Evolutionary conservation across 2,888 invertebrate genomes (phyloP).

Genomic region (Ophraella communa): DNA sequence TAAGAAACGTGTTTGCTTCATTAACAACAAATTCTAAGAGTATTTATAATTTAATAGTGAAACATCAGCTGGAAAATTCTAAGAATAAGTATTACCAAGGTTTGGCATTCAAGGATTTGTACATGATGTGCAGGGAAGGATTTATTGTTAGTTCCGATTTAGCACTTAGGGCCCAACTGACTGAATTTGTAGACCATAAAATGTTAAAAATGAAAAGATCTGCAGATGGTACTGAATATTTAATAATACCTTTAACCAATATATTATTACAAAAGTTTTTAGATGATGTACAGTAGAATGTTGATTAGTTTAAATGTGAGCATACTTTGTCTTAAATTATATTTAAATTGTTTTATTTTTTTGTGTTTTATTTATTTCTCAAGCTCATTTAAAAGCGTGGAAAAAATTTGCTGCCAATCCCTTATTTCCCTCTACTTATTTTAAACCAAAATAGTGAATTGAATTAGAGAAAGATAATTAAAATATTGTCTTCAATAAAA

Average conservation of each 20-base stretch:
- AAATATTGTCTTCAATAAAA: neutral
- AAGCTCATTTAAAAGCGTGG: too few relatives aligned
- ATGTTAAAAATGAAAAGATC: slow-evolving; percentile 82
- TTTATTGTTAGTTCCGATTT: slow-evolving; percentile 94
- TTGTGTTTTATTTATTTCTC: too few relatives aligned
- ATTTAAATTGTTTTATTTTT: too few relatives aligned
- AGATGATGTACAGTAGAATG: slow-evolving; percentile 59
- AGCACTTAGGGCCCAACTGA: slow-evolving; percentile 88
- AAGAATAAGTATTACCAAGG: slow-evolving; percentile 79
- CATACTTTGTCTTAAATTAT: too few relatives aligned
- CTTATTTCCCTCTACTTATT: too few relatives aligned
- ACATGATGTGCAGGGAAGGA: slow-evolving; percentile 82
- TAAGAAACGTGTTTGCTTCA: slow-evolving; percentile 89
- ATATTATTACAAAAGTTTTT: slow-evolving; percentile 78
- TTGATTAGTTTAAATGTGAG: neutral
- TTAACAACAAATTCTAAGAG: slow-evolving; percentile 87
- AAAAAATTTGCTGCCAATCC: too few relatives aligned
- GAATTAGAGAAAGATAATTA: neutral
- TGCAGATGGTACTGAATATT: slow-evolving; percentile 81
- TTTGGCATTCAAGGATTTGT: slow-evolving; percentile 87
- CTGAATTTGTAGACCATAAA: slow-evolving; percentile 95
- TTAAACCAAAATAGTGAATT: too few relatives aligned
- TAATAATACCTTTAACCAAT: slow-evolving; percentile 80
- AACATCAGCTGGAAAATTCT: slow-evolving; percentile 80
- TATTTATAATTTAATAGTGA: slow-evolving; percentile 82